Evolutionary conservation across 2,888 invertebrate genomes (phyloP).

Genomic region (Lapara coniferarum): DNA sequence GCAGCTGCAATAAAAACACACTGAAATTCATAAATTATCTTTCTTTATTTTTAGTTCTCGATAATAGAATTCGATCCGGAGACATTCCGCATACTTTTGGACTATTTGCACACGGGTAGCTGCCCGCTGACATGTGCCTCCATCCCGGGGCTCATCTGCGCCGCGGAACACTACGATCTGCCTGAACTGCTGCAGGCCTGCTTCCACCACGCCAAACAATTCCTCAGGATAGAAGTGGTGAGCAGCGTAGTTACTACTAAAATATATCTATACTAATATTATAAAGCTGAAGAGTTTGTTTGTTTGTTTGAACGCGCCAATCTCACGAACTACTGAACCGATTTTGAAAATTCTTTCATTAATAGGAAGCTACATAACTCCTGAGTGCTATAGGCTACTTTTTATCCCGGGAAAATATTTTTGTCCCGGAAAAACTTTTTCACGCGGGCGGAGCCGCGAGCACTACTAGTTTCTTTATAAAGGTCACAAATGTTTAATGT

Average conservation of each 20-base stretch:
- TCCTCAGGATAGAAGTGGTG: conserved; percentile 95
- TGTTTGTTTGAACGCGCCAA: too few relatives aligned
- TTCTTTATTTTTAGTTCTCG: conserved; percentile 87
- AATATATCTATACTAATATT: too few relatives aligned
- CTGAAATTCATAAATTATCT: conserved; percentile 20
- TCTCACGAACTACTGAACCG: too few relatives aligned
- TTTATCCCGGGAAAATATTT: too few relatives aligned
- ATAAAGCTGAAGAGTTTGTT: too few relatives aligned
- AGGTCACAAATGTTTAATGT: too few relatives aligned
- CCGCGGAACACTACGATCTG: conserved; percentile 96
- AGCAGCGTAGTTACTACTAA: conserved; percentile 42
- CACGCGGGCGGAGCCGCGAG: too few relatives aligned
- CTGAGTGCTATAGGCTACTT: too few relatives aligned
- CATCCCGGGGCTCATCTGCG: conserved; percentile 96
- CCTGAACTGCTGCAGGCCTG: conserved; percentile 96
- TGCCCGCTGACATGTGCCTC: conserved; percentile 96
- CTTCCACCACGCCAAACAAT: conserved; percentile 97
- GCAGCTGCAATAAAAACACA: conserved; percentile 7
- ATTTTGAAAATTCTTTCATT: too few relatives aligned
- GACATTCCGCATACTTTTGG: conserved; percentile 94
- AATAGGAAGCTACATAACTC: too few relatives aligned
- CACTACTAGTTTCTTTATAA: too few relatives aligned
- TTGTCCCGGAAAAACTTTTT: too few relatives aligned
- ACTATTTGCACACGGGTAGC: conserved; percentile 96
- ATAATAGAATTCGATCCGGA: conserved; percentile 98